phyloP scores from a whole-genome alignment of 2,797 vertebrate genomes.

The Gephyroberyx darwinii region DNA sequence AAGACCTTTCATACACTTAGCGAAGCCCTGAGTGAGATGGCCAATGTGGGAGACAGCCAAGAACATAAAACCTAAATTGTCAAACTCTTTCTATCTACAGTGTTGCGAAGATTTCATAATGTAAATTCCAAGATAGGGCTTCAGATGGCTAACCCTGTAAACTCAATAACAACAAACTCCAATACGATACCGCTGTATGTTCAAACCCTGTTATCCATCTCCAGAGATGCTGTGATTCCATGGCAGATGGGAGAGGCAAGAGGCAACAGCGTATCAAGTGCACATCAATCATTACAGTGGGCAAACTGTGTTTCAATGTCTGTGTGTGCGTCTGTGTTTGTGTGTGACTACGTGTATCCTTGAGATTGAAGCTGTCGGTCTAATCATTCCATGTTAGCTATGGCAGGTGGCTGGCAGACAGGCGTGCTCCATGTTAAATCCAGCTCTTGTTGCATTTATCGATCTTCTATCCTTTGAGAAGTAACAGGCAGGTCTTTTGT shows the following conservation, averaged over 20 bases:
- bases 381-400: slow-evolving; percentile 60
- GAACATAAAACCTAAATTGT: background rate
- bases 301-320: slow-evolving; percentile 47
- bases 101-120: slow-evolving; percentile 15
- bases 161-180: slow-evolving; percentile 59
- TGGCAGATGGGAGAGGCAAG: slow-evolving; percentile 70
- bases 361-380: slow-evolving; percentile 51
- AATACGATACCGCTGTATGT: slow-evolving; percentile 41
- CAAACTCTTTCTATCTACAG: background rate
- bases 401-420: slow-evolving; percentile 71
- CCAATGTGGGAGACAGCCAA: background rate
- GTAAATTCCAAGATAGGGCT: slow-evolving; percentile 40
- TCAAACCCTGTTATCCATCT: slow-evolving; percentile 67
- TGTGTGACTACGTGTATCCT: background rate
- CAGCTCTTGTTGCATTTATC: slow-evolving; percentile 62
- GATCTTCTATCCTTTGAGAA: slow-evolving; percentile 63
- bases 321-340: slow-evolving; percentile 12
- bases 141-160: slow-evolving; percentile 51
- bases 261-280: slow-evolving; percentile 46
- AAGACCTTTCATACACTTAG: background rate
- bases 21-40: background rate
- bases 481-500: slow-evolving; percentile 54
- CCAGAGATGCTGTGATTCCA: slow-evolving; percentile 60
- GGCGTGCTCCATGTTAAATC: slow-evolving; percentile 58
- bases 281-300: slow-evolving; percentile 60